Percentiles rank a stretch among this genome's conserved stretches.
These are phyloP conservation scores for Sclerurus mexicanus DNA, from an alignment of 2,113 vertebrate genomes.

Conservation along the genomic window DNA sequence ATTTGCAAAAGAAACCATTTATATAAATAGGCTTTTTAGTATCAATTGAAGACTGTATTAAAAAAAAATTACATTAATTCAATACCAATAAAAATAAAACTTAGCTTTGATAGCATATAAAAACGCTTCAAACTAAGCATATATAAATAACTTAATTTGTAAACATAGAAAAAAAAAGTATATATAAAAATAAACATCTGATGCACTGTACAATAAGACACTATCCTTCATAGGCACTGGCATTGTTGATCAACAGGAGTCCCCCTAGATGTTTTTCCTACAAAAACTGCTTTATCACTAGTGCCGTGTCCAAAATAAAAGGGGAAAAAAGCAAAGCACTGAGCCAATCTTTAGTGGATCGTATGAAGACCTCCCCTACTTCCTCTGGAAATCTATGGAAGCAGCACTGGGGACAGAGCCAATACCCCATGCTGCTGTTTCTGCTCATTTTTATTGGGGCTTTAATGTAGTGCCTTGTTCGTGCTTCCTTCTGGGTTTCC, in stretches of 20 bases:
- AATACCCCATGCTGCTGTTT: not conserved
- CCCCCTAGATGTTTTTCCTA: conserved; percentile 59
- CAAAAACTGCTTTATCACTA: conserved; percentile 39
- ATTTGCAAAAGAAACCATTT: conserved; percentile 61
- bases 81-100: conserved; percentile 67
- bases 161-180: conserved; percentile 68
- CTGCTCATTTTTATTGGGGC: not conserved
- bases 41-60: conserved; percentile 41
- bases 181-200: conserved; percentile 77
- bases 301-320: conserved; percentile 47
- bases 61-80: conserved; percentile 67
- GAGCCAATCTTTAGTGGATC: not conserved
- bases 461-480: not conserved
- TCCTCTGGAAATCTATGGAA: not conserved
- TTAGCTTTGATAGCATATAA: conserved; percentile 67
- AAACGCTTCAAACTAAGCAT: conserved; percentile 63
- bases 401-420: not conserved
- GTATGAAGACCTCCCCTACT: not conserved
- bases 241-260: not conserved
- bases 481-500: not conserved
- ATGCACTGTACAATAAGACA: conserved; percentile 67
- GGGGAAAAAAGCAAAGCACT: not conserved
- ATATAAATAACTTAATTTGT: conserved; percentile 79
- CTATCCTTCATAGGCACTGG: conserved; percentile 63
- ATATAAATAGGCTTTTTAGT: conserved; percentile 70